phyloP scores from a whole-genome alignment of 2,113 vertebrate genomes.

The Myotis lucifugus region DNA sequence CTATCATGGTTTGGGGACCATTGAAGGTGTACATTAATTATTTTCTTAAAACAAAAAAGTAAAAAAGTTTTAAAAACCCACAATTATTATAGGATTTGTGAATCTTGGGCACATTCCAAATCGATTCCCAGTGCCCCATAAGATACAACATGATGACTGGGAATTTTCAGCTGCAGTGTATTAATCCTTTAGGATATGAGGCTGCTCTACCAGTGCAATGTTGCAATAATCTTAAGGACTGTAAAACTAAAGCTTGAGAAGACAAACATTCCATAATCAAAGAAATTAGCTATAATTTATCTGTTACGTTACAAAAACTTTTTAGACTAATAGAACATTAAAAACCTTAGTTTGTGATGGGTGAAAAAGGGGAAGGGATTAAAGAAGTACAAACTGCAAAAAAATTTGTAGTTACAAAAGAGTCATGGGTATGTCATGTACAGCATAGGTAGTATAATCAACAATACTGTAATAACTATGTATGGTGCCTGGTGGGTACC shows the following conservation, averaged over 20 bases:
- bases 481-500: not conserved
- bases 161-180: not conserved
- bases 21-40: not conserved
- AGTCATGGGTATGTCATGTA: not conserved
- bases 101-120: not conserved
- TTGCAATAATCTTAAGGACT: not conserved
- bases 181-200: not conserved
- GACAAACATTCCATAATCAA: not conserved
- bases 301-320: not conserved
- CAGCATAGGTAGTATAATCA: not conserved
- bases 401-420: not conserved
- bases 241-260: not conserved
- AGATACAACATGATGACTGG: not conserved
- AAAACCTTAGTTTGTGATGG: not conserved
- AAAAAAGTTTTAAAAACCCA: not conserved
- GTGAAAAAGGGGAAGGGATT: not conserved
- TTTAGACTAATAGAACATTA: conserved; percentile 42
- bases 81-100: not conserved
- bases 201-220: not conserved
- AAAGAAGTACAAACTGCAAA: not conserved
- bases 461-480: not conserved
- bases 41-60: conserved; percentile 13
- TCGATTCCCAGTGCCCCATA: not conserved
- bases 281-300: conserved; percentile 26
- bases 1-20: not conserved